phyloP scores from a whole-genome alignment of 2,797 vertebrate genomes.

The Cetoscarus ocellatus region DNA sequence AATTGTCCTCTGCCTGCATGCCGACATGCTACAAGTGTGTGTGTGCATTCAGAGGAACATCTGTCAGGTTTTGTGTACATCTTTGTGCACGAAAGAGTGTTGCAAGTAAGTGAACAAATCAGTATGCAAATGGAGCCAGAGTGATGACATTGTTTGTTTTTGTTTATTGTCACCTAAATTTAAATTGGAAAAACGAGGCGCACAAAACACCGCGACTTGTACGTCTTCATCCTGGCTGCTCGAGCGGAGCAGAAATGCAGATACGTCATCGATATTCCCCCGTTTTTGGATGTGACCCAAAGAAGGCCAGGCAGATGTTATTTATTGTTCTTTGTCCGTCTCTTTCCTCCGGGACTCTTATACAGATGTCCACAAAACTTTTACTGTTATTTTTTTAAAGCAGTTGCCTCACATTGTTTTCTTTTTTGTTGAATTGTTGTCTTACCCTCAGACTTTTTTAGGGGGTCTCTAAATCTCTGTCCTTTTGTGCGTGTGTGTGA shows the following conservation, averaged over 20 bases:
- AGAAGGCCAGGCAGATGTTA: slow-evolving; percentile 81
- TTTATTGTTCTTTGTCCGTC: slow-evolving; percentile 83
- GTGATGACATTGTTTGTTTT: slow-evolving; percentile 80
- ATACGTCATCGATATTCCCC: slow-evolving; percentile 77
- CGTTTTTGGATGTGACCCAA: slow-evolving; percentile 71
- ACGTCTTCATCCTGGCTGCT: slow-evolving; percentile 67
- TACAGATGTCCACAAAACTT: slow-evolving; percentile 81
- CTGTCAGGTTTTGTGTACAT: slow-evolving; percentile 69
- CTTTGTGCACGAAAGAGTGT: slow-evolving; percentile 37
- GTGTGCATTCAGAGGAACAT: slow-evolving; percentile 62
- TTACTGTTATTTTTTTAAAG: slow-evolving; percentile 52
- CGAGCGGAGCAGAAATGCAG: slow-evolving; percentile 60
- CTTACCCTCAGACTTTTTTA: slow-evolving; percentile 16
- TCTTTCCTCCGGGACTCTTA: slow-evolving; percentile 74
- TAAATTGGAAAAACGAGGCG: slow-evolving; percentile 62
- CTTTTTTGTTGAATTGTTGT: neutral
- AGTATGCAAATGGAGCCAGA: slow-evolving; percentile 73
- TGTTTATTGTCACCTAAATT: slow-evolving; percentile 67
- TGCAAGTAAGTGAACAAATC: slow-evolving; percentile 58
- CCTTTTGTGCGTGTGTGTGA: slow-evolving; percentile 11
- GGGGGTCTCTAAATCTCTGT: neutral
- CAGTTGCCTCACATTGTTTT: slow-evolving; percentile 36
- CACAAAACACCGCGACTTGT: slow-evolving; percentile 58
- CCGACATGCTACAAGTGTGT: slow-evolving; percentile 77
- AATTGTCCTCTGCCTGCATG: slow-evolving; percentile 65